Evolutionary conservation across 2,888 invertebrate genomes (phyloP), one percentile per base, ranked within the genome.

Genomic region (Brachylomia viminalis): DNA sequence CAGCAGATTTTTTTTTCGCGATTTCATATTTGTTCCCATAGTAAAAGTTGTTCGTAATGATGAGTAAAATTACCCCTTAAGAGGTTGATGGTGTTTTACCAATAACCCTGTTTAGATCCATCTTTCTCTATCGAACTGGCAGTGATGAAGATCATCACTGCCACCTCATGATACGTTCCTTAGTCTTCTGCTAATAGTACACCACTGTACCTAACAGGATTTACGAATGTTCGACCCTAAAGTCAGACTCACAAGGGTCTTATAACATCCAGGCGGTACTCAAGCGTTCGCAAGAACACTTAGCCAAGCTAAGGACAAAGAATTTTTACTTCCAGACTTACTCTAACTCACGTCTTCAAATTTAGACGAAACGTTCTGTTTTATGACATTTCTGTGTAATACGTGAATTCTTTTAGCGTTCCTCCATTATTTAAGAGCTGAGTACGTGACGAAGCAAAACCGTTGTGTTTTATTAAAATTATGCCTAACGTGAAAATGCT

Each of bases 311-410:
- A 54, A 47, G 27, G 47, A 33, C 1, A 67, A 82, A 77, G 64
- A 77, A 59, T 61, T 77, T 76, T 69, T 77, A 69, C 76, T 68
- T 64, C 38, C 62, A 56, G 56, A 61, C 49, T 75, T 75, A 72
- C 52, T 67, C n/a, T n/a, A n/a, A n/a, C n/a, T 58, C 56, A 54
- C 69, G 68, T 77, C 75, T 45, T 62, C 54, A 68, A 69, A 62
- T 62, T 74, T n/a, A 42, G 70, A 30, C 59, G 59, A 77, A 85
- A 65, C 73, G 66, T 73, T 81, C 15, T 47, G 45, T 79, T 82
- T 82, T 83, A 85, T 77, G 80, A 73, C 72, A 83, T 83, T 86
- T 74, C 68, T 42, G 61, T 67, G 73, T 86, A 71, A 83, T 86
- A 67, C 64, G 66, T 5, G 86, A 83, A 86, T 80, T 86, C 73